Evolutionary conservation across 2,888 invertebrate genomes (phyloP), one percentile per base, ranked within the genome.

Genomic region (Meganola albula): DNA sequence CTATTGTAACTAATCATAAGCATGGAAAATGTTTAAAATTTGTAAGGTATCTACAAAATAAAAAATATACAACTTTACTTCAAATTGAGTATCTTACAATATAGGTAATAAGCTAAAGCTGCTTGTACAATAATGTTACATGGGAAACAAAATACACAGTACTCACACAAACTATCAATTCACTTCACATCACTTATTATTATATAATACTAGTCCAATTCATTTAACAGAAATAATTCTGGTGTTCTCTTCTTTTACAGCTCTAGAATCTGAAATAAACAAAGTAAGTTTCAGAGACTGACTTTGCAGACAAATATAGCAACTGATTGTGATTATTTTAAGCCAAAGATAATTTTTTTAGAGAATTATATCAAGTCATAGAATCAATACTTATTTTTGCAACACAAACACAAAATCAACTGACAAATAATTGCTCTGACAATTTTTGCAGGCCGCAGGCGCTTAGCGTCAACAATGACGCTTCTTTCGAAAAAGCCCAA

Each of bases 161-260:
- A 44, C 38, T 45, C 45, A 45, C 53, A 44, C 50, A 38, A 27
- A 44, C 35, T 12, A 25, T 44, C 40, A 37, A 40, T 42, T 38
- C 52, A 52, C 44, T 38, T 52, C 39, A 50, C 45, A 14, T 48
- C 48, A 48, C 53, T 48, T 54, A 47, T 38, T 31, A 46, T 39
- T 53, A 53, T 37, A 48, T 31, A 40, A 40, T 48, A 34, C 42
- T 50, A 46, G 45, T 55, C 53, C 48, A 35, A 40, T 39, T 37
- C 29, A 24, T 31, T 35, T 12, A 13, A 35, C 6, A n/a, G n/a
- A n/a, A n/a, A n/a, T n/a, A n/a, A n/a, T n/a, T n/a, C n/a, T n/a
- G n/a, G n/a, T n/a, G n/a, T 27, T 36, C 36, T 24, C 32, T 20
- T 21, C 30, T 12, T 12, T 24, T 14, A 28, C 11, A 14, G 29